Percentiles rank a stretch among this genome's conserved stretches.
phyloP scores from a whole-genome alignment of 2,113 vertebrate species.

The Zosterops hypoxanthus region DNA sequence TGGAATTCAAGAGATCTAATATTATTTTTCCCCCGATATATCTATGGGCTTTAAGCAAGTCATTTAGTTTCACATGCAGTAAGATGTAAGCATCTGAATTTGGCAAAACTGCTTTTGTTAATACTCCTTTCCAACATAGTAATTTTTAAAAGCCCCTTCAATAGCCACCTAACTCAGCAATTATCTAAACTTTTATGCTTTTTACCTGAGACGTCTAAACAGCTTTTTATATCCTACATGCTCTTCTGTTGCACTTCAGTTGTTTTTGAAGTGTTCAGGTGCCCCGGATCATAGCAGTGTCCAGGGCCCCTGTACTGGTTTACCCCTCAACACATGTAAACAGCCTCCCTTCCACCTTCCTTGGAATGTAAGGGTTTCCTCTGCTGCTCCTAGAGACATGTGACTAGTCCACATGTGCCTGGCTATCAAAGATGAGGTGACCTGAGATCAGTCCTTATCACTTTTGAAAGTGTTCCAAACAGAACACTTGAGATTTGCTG shows the following conservation, averaged over 20 bases:
- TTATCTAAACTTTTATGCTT: background rate
- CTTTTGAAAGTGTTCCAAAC: background rate
- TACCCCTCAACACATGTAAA: background rate
- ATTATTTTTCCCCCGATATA: background rate
- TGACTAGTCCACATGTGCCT: background rate
- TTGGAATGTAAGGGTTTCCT: background rate
- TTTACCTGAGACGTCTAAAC: background rate
- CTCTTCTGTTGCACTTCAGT: background rate
- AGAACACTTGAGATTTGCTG: background rate
- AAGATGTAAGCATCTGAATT: background rate
- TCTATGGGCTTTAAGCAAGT: background rate
- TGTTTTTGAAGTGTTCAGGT: background rate
- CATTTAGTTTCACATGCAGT: background rate
- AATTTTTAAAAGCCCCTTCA: background rate
- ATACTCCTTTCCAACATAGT: background rate
- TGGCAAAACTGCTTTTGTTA: background rate
- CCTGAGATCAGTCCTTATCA: background rate
- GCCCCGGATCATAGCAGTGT: background rate
- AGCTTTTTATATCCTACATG: background rate
- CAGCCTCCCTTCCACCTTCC: background rate
- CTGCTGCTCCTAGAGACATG: background rate
- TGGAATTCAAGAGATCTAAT: background rate
- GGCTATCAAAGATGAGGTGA: background rate
- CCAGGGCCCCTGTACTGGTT: no score
- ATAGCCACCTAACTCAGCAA: background rate